Conservation (phyloP, 2,888 invertebrate genomes). For the Icerya purchasi region DNA sequence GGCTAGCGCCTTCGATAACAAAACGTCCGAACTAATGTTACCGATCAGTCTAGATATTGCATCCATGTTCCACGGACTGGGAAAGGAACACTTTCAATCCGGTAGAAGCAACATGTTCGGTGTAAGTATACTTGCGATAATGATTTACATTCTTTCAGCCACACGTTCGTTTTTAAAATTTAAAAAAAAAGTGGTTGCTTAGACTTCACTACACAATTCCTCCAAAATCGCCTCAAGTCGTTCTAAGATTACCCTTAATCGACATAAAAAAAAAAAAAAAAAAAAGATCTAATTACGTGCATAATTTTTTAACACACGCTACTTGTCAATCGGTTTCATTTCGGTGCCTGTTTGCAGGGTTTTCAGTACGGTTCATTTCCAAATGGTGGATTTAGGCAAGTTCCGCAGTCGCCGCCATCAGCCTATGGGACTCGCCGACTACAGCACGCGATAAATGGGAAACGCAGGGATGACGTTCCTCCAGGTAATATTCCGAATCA, state of each 20-base stretch:
- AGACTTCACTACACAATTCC: no score
- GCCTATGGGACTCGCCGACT: conserved; percentile 11
- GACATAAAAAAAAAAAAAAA: no score
- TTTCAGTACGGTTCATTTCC: not conserved
- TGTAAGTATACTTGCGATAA: no score
- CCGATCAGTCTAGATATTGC: conserved; percentile 43
- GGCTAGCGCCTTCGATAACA: conserved; percentile 23
- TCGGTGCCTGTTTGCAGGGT: not conserved
- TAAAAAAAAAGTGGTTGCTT: no score
- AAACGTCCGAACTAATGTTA: conserved; percentile 33
- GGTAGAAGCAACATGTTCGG: conserved; percentile 14
- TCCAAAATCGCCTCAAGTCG: no score
- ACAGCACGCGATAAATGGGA: conserved; percentile 8
- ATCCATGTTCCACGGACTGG: conserved; percentile 32
- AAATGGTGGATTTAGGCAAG: not conserved
- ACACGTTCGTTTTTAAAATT: no score
- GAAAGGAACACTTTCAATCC: conserved; percentile 17
- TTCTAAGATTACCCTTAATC: no score
- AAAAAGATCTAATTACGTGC: no score
- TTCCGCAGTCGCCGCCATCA: conserved; percentile 3
- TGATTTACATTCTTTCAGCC: no score
- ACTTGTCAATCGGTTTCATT: no score
- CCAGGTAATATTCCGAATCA: conserved; percentile 10
- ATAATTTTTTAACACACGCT: no score
- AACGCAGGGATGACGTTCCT: conserved; percentile 2